Conservation (phyloP, 2,113 vertebrate genomes). For the Trichomycterus rosablanca region DNA sequence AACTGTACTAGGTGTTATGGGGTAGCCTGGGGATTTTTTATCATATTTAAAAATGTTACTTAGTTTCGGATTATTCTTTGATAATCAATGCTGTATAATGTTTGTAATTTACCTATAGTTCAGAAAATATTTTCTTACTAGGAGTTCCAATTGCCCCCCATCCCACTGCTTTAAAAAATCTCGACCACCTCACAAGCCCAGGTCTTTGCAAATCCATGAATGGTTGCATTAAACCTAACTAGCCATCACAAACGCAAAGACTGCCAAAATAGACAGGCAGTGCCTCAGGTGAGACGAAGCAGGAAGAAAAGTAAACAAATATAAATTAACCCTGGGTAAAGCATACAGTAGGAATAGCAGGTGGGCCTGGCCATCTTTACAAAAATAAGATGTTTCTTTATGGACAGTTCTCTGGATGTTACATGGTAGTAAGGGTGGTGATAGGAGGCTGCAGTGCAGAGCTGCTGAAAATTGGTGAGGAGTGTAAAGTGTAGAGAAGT, state of each 20-base stretch:
- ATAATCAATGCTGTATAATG: not conserved
- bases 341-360: constrained; percentile 73
- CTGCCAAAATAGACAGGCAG: constrained; percentile 44
- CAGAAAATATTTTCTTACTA: not conserved
- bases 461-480: constrained; percentile 33
- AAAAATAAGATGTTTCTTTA: constrained; percentile 70
- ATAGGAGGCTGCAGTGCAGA: constrained; percentile 31
- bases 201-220: constrained; percentile 43
- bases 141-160: constrained; percentile 6
- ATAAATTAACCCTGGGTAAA: constrained; percentile 54
- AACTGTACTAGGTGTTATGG: constrained; percentile 58
- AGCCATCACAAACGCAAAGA: constrained; percentile 43
- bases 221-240: constrained; percentile 43
- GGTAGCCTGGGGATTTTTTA: constrained; percentile 28
- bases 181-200: constrained; percentile 57
- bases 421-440: constrained; percentile 44
- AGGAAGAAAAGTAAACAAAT: constrained; percentile 61
- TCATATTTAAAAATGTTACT: not conserved
- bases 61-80: not conserved
- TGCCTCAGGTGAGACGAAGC: constrained; percentile 52
- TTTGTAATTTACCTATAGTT: not conserved
- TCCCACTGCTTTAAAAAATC: constrained; percentile 39
- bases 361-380: constrained; percentile 61
- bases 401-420: constrained; percentile 54
- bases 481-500: constrained; percentile 41